Percentiles rank a stretch among this genome's conserved stretches.
Evolutionary conservation across 2,113 vertebrate genomes (phyloP).

Genomic region (Callipepla californica): DNA sequence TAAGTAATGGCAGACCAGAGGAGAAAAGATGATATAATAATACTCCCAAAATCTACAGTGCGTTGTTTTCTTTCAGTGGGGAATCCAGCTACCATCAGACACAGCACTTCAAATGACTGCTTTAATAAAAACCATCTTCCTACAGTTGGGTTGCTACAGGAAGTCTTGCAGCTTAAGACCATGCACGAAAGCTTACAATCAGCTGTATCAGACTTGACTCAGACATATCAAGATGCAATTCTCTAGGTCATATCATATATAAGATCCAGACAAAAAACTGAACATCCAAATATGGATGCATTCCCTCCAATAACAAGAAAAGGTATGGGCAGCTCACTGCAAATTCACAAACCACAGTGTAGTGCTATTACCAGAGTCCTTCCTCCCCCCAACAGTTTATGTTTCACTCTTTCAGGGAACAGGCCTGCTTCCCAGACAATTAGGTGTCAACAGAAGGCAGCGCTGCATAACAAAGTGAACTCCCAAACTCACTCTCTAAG

Average conservation of each 20-base stretch:
- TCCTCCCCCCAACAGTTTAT: not conserved
- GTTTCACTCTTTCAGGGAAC: not conserved
- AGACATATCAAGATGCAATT: not conserved
- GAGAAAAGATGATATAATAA: not conserved
- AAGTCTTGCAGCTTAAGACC: not conserved
- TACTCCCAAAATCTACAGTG: not conserved
- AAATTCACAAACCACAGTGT: not conserved
- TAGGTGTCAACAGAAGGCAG: not conserved
- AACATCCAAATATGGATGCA: not conserved
- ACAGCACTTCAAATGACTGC: not conserved
- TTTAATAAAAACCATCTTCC: not conserved
- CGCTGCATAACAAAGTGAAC: not conserved
- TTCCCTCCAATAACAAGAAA: not conserved
- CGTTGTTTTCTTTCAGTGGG: not conserved
- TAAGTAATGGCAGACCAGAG: not conserved
- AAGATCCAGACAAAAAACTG: not conserved
- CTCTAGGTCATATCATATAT: not conserved
- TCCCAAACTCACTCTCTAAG: not conserved
- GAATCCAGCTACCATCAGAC: not conserved
- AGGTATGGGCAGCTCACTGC: no score
- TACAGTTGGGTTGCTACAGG: not conserved
- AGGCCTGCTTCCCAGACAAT: not conserved
- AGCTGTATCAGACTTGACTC: not conserved
- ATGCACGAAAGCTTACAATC: not conserved
- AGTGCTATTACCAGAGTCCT: accelerated